phyloP scores from a whole-genome alignment of 2,888 invertebrate species.

The Epinotia demarniana region DNA sequence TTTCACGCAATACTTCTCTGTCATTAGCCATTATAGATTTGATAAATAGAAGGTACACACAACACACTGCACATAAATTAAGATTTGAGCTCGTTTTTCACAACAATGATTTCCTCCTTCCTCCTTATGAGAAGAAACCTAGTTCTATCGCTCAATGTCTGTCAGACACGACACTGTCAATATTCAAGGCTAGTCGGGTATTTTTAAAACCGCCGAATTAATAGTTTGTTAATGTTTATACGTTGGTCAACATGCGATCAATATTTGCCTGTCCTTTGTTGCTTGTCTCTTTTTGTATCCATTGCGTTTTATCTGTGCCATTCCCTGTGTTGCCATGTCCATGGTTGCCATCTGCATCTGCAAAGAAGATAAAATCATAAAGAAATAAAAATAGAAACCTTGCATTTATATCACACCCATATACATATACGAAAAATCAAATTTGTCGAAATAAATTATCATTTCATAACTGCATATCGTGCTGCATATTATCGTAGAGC shows the following conservation, averaged over 20 bases:
- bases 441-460: no score
- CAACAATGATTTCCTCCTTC: neutral
- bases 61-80: neutral
- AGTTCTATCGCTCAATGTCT: neutral
- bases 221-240: neutral
- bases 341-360: no score
- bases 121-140: neutral
- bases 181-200: constrained; percentile 11
- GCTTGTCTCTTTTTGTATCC: no score
- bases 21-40: constrained; percentile 92
- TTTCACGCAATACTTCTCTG: constrained; percentile 95
- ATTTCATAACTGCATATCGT: no score
- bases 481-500: neutral
- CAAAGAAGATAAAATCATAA: no score
- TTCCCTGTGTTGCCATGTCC: neutral
- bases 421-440: no score
- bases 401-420: no score
- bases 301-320: neutral
- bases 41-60: neutral
- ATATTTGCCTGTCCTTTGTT: neutral
- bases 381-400: no score
- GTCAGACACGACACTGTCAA: constrained; percentile 9
- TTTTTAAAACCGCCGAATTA: constrained; percentile 22
- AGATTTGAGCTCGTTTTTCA: neutral
- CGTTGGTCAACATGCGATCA: constrained; percentile 1